These are phyloP conservation scores for Lindbergichthys nudifrons DNA, from an alignment of 2,797 vertebrate genomes.

Conservation along the genomic window DNA sequence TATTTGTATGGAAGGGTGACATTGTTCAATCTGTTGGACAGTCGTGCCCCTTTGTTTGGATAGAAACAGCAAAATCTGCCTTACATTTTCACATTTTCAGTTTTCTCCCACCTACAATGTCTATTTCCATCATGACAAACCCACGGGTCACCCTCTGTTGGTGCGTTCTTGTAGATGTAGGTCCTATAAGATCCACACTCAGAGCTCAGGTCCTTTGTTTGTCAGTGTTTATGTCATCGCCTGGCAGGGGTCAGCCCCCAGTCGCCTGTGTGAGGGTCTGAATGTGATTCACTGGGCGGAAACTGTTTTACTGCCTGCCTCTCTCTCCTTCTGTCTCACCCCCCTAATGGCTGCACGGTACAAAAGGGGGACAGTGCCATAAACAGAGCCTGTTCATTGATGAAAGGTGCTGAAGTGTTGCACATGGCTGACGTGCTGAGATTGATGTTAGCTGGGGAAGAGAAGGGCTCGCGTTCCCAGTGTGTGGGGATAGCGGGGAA, in stretches of 20 bases:
- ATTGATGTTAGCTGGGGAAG: slow-evolving; percentile 67
- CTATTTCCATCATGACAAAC: slow-evolving; percentile 20
- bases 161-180: slow-evolving; percentile 35
- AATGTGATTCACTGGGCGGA: slow-evolving; percentile 85
- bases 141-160: slow-evolving; percentile 27
- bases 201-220: slow-evolving; percentile 74
- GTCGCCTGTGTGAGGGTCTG: slow-evolving; percentile 75
- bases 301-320: slow-evolving; percentile 81
- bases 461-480: slow-evolving; percentile 48
- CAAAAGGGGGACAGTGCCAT: slow-evolving; percentile 77
- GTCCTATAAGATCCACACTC: slow-evolving; percentile 55
- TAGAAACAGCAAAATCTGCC: slow-evolving; percentile 20
- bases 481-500: slow-evolving; percentile 34
- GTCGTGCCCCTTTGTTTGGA: slow-evolving; percentile 26
- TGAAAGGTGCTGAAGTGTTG: slow-evolving; percentile 73
- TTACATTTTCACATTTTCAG: slow-evolving; percentile 11
- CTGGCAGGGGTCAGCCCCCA: slow-evolving; percentile 80
- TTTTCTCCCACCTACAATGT: not conserved
- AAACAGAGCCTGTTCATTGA: slow-evolving; percentile 72
- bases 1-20: slow-evolving; percentile 8
- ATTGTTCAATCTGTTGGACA: slow-evolving; percentile 12
- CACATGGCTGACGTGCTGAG: slow-evolving; percentile 54
- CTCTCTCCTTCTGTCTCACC: slow-evolving; percentile 71
- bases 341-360: slow-evolving; percentile 66
- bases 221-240: slow-evolving; percentile 80